phyloP scores from a whole-genome alignment of 2,888 invertebrate genomes.

The Dastarcus helophoroides region DNA sequence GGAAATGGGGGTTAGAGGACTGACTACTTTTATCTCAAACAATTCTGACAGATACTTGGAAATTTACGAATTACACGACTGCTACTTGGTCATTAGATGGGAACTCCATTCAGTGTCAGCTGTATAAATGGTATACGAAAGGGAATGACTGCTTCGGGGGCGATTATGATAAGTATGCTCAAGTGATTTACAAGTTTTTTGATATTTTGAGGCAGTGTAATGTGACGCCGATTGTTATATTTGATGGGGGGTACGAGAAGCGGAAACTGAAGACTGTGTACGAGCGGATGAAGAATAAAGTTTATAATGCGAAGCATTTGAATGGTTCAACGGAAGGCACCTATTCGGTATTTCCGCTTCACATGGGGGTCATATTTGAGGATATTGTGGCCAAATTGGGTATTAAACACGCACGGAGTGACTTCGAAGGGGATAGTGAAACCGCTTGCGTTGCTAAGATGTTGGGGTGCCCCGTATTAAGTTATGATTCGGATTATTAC shows the following conservation, averaged over 20 bases:
- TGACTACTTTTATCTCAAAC: conserved; percentile 66
- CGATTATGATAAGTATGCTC: conserved; percentile 70
- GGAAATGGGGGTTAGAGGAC: conserved; percentile 78
- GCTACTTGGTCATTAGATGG: conserved; percentile 70
- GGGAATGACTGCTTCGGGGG: conserved; percentile 70
- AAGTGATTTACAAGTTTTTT: conserved; percentile 55
- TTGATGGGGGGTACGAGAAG: conserved; percentile 68
- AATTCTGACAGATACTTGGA: conserved; percentile 54
- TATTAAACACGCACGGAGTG: conserved; percentile 58
- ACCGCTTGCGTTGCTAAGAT: conserved; percentile 70
- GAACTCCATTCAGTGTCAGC: conserved; percentile 57
- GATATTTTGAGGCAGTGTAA: conserved; percentile 56
- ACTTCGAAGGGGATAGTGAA: conserved; percentile 84
- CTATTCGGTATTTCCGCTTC: conserved; percentile 58
- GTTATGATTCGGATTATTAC: conserved; percentile 91
- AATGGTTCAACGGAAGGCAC: conserved; percentile 45
- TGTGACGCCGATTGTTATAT: conserved; percentile 58
- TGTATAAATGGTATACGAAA: conserved; percentile 51
- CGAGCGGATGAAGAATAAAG: conserved; percentile 21
- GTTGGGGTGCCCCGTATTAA: conserved; percentile 75
- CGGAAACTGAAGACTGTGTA: conserved; percentile 55
- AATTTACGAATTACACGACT: conserved; percentile 52
- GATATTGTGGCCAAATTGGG: conserved; percentile 54
- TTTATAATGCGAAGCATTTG: conserved; percentile 34
- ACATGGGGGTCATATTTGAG: conserved; percentile 63